Conservation (phyloP, 2,888 invertebrate species). For the Tupiocoris notatus region DNA sequence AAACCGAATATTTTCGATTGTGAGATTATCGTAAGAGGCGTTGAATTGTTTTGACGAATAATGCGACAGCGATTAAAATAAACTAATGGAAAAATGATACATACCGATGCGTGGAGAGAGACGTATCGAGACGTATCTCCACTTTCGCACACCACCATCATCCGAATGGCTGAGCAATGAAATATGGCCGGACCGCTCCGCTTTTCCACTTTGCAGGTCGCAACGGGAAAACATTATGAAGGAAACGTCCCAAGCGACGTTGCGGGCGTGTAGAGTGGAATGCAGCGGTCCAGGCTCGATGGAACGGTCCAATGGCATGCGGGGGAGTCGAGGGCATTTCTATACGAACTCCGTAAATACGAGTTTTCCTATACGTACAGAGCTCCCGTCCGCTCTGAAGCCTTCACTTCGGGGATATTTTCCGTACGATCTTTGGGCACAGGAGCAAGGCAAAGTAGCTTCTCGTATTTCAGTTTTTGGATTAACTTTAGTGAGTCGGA, state of each 20-base stretch:
- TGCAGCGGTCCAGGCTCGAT: background rate
- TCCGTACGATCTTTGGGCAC: background rate
- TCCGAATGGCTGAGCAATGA: too few relatives aligned
- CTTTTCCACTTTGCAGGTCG: background rate
- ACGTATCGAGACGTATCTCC: too few relatives aligned
- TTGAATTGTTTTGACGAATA: too few relatives aligned
- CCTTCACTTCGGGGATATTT: background rate
- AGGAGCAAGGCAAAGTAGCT: background rate
- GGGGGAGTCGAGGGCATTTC: background rate
- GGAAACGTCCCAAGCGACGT: constrained; percentile 3
- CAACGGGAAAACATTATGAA: background rate
- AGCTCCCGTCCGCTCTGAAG: background rate
- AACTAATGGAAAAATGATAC: too few relatives aligned
- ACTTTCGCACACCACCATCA: too few relatives aligned
- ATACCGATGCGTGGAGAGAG: too few relatives aligned
- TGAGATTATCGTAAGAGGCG: too few relatives aligned
- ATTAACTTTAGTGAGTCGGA: constrained; percentile 1
- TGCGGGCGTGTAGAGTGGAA: too few relatives aligned
- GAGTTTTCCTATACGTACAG: constrained; percentile 8
- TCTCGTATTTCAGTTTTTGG: constrained; percentile 37
- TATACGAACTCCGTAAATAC: constrained; percentile 18
- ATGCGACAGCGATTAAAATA: too few relatives aligned
- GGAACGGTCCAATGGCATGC: background rate
- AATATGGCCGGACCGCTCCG: background rate
- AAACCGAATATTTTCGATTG: too few relatives aligned